A percentile compares a stretch with the other conserved stretches of the same genome.
phyloP scores from a whole-genome alignment of 2,888 invertebrate species.

The Clivina fossor region DNA sequence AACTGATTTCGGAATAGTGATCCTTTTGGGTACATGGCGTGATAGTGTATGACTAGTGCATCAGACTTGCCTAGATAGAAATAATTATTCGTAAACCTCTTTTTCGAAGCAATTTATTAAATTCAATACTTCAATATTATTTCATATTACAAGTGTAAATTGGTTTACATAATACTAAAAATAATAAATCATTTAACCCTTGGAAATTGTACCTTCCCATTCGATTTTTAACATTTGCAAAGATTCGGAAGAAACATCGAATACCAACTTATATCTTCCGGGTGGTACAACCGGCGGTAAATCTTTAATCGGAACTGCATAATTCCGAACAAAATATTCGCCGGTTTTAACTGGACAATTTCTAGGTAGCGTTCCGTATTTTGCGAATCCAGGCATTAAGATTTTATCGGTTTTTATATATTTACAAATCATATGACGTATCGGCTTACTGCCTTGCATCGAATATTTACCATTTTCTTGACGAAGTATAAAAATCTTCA shows the following conservation, averaged over 20 bases:
- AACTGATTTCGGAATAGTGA: no score
- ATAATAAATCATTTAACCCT: no score
- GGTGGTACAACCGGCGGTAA: constrained; percentile 11
- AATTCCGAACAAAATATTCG: constrained; percentile 17
- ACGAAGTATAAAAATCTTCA: not conserved
- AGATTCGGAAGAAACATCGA: constrained; percentile 5
- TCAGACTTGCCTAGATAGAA: no score
- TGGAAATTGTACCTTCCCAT: constrained; percentile 4
- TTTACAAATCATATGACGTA: constrained; percentile 14
- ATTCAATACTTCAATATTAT: no score
- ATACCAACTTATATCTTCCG: constrained; percentile 20
- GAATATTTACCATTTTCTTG: constrained; percentile 17
- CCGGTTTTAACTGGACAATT: constrained; percentile 15
- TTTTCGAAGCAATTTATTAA: no score
- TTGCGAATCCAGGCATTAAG: constrained; percentile 12
- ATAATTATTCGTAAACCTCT: no score
- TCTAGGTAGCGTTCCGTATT: constrained; percentile 18
- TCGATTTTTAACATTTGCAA: constrained; percentile 6
- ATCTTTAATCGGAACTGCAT: constrained; percentile 9
- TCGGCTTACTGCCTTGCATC: not conserved
- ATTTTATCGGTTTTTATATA: constrained; percentile 22
- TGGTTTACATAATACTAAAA: no score
- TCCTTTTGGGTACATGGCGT: no score
- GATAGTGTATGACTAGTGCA: no score
- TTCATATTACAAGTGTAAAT: no score